Evolutionary conservation across 1,140 invertebrate species (phyloP).

Genomic region (Hypsibius dujardini): DNA sequence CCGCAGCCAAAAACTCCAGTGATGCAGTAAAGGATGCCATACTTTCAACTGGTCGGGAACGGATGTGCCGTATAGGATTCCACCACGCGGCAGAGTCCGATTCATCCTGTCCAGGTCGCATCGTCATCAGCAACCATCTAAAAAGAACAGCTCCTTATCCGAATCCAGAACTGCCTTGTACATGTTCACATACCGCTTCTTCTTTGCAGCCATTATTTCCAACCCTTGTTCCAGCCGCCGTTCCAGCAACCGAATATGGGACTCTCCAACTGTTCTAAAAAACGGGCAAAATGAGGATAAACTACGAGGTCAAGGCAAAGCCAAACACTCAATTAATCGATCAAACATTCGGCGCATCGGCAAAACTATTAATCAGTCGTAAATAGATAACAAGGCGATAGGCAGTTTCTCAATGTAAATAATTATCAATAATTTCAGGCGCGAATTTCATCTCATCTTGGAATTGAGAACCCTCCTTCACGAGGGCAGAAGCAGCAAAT

Average conservation of each 20-base stretch:
- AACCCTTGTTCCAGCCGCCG: slow-evolving; percentile 77
- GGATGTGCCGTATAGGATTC: not conserved
- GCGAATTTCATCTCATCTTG: too few relatives aligned
- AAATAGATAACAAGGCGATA: slow-evolving; percentile 4
- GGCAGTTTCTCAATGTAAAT: too few relatives aligned
- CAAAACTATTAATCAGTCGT: too few relatives aligned
- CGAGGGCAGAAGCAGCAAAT: not conserved
- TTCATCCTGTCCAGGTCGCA: slow-evolving; percentile 22
- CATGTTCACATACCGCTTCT: slow-evolving; percentile 73
- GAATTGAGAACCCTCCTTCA: too few relatives aligned
- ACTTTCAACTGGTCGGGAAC: not conserved
- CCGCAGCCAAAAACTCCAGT: too few relatives aligned
- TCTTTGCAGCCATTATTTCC: slow-evolving; percentile 90
- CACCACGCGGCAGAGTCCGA: slow-evolving; percentile 4
- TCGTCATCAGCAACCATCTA: not conserved
- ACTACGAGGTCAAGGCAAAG: slow-evolving; percentile 16
- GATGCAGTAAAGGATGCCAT: not conserved
- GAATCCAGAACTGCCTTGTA: too few relatives aligned
- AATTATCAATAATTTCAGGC: too few relatives aligned
- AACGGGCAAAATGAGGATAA: slow-evolving; percentile 20
- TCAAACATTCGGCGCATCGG: too few relatives aligned
- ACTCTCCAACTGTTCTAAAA: slow-evolving; percentile 60
- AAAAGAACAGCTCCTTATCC: slow-evolving; percentile 1
- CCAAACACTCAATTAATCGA: too few relatives aligned
- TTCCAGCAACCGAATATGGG: slow-evolving; percentile 71